Evolutionary conservation across 1,140 invertebrate species (phyloP).

Genomic region (Protaetia brevitarsis): DNA sequence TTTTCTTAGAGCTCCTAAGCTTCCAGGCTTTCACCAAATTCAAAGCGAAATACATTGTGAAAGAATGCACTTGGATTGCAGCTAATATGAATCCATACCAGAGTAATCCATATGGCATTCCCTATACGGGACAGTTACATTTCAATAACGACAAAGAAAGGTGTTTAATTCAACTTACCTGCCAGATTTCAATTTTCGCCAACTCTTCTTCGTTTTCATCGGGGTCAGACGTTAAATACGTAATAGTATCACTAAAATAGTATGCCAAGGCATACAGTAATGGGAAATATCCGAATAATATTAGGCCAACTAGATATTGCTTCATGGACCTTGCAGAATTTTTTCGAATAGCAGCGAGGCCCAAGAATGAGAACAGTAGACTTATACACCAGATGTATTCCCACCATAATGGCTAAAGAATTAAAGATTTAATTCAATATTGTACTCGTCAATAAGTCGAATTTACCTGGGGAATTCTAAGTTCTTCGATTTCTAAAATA

Average conservation of each 20-base stretch:
- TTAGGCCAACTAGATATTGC: slow-evolving; percentile 79
- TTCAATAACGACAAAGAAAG: not conserved
- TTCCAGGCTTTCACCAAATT: slow-evolving; percentile 86
- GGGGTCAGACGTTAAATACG: slow-evolving; percentile 61
- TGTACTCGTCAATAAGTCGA: slow-evolving; percentile 1
- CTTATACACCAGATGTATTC: slow-evolving; percentile 93
- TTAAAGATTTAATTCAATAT: slow-evolving; percentile 19
- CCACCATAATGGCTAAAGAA: slow-evolving; percentile 77
- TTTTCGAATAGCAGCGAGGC: slow-evolving; percentile 78
- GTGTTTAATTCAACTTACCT: slow-evolving; percentile 56
- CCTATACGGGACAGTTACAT: too few species aligned
- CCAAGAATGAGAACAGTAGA: slow-evolving; percentile 79
- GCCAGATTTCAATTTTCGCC: slow-evolving; percentile 71
- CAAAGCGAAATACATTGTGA: slow-evolving; percentile 85
- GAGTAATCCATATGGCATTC: slow-evolving; percentile 85
- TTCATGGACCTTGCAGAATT: slow-evolving; percentile 77
- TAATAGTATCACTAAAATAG: slow-evolving; percentile 82
- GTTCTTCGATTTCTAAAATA: slow-evolving; percentile 88
- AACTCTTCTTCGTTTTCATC: slow-evolving; percentile 58
- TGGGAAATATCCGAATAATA: slow-evolving; percentile 75
- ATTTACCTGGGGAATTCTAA: slow-evolving; percentile 83
- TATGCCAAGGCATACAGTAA: slow-evolving; percentile 76
- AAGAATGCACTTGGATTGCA: slow-evolving; percentile 86
- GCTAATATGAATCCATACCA: slow-evolving; percentile 92
- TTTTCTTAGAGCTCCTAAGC: slow-evolving; percentile 62